phyloP scores from a whole-genome alignment of 2,113 vertebrate species.

The Burhinus bistriatus region DNA sequence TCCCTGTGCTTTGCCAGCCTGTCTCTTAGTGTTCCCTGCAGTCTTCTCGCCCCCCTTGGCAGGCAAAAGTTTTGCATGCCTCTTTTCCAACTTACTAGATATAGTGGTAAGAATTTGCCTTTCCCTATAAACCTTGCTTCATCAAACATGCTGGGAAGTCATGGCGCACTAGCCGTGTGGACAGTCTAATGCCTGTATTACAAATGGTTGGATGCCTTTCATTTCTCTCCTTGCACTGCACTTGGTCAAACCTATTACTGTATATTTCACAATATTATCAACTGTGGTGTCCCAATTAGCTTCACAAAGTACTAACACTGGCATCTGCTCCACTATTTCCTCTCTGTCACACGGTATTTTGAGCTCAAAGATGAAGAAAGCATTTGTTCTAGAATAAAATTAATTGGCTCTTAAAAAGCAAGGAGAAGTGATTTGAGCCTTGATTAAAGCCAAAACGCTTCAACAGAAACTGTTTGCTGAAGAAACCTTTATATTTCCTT shows the following conservation, averaged over 20 bases:
- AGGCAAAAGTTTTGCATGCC: background rate
- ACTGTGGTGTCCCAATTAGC: background rate
- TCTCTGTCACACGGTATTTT: background rate
- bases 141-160: background rate
- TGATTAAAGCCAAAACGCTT: background rate
- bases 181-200: background rate
- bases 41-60: background rate
- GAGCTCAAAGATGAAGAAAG: background rate
- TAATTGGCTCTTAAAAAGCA: background rate
- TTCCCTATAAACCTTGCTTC: background rate
- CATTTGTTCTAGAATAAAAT: background rate
- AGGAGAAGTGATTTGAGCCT: background rate
- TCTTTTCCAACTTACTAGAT: background rate
- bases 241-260: accelerated
- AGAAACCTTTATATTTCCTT: background rate
- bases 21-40: background rate
- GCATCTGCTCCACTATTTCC: background rate
- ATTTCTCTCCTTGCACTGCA: background rate
- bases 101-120: background rate
- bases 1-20: background rate
- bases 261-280: background rate
- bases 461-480: background rate
- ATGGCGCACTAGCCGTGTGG: background rate
- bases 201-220: background rate
- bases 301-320: background rate